Evolutionary conservation across 2,888 invertebrate genomes (phyloP).

Genomic region (Parnassius glacialis): DNA sequence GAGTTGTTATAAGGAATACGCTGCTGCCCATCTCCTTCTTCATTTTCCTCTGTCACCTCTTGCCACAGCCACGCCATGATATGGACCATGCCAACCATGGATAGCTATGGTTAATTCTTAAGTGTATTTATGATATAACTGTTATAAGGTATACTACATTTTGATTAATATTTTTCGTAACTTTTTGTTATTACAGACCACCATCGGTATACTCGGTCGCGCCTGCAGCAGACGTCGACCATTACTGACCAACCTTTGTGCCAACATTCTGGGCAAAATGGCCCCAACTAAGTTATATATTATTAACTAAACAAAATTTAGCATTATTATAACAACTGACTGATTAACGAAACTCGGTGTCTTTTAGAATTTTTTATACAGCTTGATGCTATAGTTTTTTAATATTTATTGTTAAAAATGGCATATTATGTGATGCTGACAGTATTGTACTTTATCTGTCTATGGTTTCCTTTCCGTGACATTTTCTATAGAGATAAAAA

Average conservation of each 20-base stretch:
- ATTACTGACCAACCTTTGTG: slow-evolving; percentile 69
- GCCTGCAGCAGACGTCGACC: slow-evolving; percentile 62
- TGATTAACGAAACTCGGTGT: slow-evolving; percentile 53
- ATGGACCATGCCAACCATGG: too few relatives aligned
- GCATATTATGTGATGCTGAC: slow-evolving; percentile 17
- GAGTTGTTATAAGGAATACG: too few relatives aligned
- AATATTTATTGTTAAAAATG: slow-evolving; percentile 14
- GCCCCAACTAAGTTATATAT: slow-evolving; percentile 35
- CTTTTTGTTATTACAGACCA: slow-evolving; percentile 50
- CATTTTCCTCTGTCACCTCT: too few relatives aligned
- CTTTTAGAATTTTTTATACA: slow-evolving; percentile 39
- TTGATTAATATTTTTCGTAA: not conserved
- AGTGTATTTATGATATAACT: too few relatives aligned
- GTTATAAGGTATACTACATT: too few relatives aligned
- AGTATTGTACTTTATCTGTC: slow-evolving; percentile 22
- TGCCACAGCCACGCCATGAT: too few relatives aligned
- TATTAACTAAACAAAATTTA: slow-evolving; percentile 37
- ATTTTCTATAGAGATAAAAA: slow-evolving; percentile 2
- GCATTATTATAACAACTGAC: slow-evolving; percentile 42
- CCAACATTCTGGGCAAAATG: slow-evolving; percentile 46
- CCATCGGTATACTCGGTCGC: slow-evolving; percentile 74
- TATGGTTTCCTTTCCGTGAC: slow-evolving; percentile 3
- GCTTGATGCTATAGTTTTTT: slow-evolving; percentile 28
- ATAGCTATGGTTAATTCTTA: too few relatives aligned
- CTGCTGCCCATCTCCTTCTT: too few relatives aligned